These are phyloP conservation scores for Gerris lacustris DNA, from an alignment of 2,888 invertebrate genomes.

Conservation along the genomic window DNA sequence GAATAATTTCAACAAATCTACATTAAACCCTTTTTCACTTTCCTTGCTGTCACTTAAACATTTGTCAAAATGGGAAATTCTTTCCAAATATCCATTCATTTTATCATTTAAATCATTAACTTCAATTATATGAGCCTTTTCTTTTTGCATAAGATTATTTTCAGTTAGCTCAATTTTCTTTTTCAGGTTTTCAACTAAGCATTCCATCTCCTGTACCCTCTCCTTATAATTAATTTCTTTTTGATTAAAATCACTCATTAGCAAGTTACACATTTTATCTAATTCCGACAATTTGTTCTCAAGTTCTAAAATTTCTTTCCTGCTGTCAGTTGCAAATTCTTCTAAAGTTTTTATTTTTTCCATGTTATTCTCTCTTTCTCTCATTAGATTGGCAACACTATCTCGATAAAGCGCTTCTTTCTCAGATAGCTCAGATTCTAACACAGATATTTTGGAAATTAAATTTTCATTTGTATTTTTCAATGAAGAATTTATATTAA, in stretches of 20 bases:
- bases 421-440: background rate
- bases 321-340: background rate
- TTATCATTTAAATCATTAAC: background rate
- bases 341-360: background rate
- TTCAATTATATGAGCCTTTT: background rate
- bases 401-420: background rate
- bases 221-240: background rate
- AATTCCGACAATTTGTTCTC: background rate
- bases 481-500: background rate
- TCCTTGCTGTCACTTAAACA: background rate
- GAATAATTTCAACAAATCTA: background rate
- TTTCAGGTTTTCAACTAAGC: background rate
- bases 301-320: background rate
- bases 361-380: background rate
- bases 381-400: background rate
- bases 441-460: background rate
- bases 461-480: background rate
- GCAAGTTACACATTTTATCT: background rate
- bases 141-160: background rate
- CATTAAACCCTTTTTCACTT: background rate
- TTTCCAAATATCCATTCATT: background rate
- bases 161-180: background rate
- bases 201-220: background rate
- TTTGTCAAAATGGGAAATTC: background rate
- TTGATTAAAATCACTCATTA: background rate